phyloP scores from a whole-genome alignment of 2,113 vertebrate genomes.

The Limanda limanda region DNA sequence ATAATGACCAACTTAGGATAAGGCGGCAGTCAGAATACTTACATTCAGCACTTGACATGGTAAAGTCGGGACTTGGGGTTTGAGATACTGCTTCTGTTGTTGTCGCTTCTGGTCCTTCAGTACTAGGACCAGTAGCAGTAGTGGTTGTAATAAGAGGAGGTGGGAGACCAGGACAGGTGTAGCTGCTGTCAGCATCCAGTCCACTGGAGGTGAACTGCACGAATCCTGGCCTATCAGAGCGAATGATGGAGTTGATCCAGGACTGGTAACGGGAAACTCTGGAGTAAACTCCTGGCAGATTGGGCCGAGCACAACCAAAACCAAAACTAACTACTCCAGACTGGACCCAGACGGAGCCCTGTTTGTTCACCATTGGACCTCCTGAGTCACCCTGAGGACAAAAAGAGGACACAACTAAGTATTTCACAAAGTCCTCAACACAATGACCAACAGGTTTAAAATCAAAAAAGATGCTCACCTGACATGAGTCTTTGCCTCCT shows the following conservation, averaged over 20 bases:
- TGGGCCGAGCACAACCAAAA: too few relatives aligned
- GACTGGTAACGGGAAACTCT: too few relatives aligned
- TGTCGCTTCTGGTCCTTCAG: neutral
- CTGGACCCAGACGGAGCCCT: neutral
- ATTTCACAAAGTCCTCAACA: neutral
- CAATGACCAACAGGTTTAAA: too few relatives aligned
- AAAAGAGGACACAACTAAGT: neutral
- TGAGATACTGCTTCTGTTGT: neutral
- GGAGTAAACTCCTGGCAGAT: too few relatives aligned
- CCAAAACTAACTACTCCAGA: too few relatives aligned
- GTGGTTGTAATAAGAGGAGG: neutral
- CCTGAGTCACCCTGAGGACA: slow-evolving; percentile 6
- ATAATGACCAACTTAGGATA: neutral
- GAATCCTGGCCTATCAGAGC: too few relatives aligned
- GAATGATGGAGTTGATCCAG: too few relatives aligned
- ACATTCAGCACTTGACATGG: neutral
- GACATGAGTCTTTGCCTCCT: slow-evolving; percentile 10
- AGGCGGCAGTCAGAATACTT: too few relatives aligned
- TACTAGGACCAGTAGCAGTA: neutral
- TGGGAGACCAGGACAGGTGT: slow-evolving; percentile 17
- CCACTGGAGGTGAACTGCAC: slow-evolving; percentile 9
- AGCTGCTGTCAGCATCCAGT: slow-evolving; percentile 4
- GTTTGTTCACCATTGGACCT: slow-evolving; percentile 23
- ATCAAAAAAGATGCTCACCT: neutral
- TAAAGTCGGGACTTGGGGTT: neutral